Evolutionary conservation across 1,140 invertebrate species (phyloP).

Genomic region (Ylistrum balloti): DNA sequence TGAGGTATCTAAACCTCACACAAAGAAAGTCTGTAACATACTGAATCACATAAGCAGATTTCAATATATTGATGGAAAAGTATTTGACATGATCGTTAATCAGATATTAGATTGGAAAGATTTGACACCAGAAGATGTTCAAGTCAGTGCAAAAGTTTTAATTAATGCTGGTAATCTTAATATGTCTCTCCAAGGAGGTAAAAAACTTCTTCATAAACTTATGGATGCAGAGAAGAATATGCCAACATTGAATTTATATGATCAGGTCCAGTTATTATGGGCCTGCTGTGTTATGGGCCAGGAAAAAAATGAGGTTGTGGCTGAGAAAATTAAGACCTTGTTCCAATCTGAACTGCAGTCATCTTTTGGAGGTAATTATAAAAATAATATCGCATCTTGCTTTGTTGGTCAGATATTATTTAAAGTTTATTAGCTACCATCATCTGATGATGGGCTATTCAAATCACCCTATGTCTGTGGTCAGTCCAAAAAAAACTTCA

Average conservation of each 20-base stretch:
- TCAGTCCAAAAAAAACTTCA: too few relatives aligned
- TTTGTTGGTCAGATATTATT: too few relatives aligned
- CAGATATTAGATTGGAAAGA: neutral
- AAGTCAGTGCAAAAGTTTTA: neutral
- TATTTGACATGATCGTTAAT: neutral
- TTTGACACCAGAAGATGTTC: neutral
- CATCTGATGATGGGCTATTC: too few relatives aligned
- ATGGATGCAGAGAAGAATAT: neutral
- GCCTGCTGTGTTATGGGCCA: neutral
- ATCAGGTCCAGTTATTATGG: neutral
- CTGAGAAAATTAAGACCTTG: neutral
- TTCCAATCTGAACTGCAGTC: neutral
- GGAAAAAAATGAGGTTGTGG: neutral
- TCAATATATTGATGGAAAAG: neutral
- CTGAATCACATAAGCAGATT: neutral
- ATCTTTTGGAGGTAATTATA: constrained; percentile 1
- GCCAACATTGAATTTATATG: neutral
- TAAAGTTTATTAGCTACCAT: too few relatives aligned
- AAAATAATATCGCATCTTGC: too few relatives aligned
- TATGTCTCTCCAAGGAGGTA: neutral
- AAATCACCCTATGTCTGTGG: too few relatives aligned
- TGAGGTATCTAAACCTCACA: neutral
- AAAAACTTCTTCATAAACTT: neutral
- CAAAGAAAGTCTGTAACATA: neutral
- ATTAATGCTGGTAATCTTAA: neutral